Base-by-base conservation (phyloP, 2,797 vertebrate species). In the Eidolon dupreanum region DNA sequence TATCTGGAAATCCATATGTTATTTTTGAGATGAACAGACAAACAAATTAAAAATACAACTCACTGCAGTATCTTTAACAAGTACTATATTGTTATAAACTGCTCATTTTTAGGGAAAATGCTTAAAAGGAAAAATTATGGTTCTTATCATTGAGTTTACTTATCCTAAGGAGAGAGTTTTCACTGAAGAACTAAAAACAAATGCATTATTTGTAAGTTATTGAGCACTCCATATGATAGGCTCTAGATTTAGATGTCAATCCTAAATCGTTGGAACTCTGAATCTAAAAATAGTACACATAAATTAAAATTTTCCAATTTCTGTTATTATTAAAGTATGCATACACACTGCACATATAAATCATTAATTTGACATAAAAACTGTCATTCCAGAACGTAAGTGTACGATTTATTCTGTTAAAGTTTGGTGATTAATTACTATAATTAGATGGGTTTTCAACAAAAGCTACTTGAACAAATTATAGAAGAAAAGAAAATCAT, bases 391-490 rank as follows among this genome's bases (percentile, higher is more conserved):
- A 57, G 24, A 90, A 20, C 16, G 63, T 81, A 77, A 81, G 12
- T 88, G 1, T 61, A 83, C 3, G 71, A 43, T 78, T 86, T 81
- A 20, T 95, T 79, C 31, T 85, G 81, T 26, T 90, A 90, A 90
- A 94, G 36, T 88, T 84, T 81, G 6, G 7, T 94, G 73, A 88
- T 77, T 88, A 31, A 91, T 94, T 91, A 66, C 12, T 73, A 61
- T 94, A 94, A 94, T 95, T 81, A 96, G 31, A 88, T 38, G 15
- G 28, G 41, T 66, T 31, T 93, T 94, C 24, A 7, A 84, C 51
- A 78, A 92, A 95, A 79, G 51, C 89, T 96, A 71, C 96, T 92
- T 96, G 91, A 94, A 97, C 85, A 93, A 95, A 95, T 92, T 97
- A 87, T 55, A 51, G 22, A 68, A 83, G 79, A 81, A 73, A 95